Evolutionary conservation across 2,888 invertebrate species (phyloP).

Genomic region (Crepidodera aurea): DNA sequence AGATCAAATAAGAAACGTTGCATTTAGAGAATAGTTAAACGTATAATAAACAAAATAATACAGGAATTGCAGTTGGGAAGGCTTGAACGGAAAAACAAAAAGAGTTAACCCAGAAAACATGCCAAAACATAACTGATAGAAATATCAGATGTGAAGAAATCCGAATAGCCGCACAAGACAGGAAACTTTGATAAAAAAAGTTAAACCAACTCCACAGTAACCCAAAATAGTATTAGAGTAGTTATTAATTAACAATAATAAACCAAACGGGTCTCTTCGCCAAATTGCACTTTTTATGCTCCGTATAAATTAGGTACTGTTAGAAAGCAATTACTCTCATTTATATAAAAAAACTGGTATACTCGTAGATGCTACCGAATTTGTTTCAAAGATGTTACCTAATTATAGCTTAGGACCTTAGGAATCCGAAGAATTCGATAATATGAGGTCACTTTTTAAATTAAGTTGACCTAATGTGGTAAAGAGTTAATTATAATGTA

Average conservation of each 20-base stretch:
- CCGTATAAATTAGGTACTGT: constrained; percentile 35
- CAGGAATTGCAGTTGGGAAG: too few relatives aligned
- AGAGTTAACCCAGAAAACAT: too few relatives aligned
- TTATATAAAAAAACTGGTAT: constrained; percentile 31
- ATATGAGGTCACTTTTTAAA: constrained; percentile 33
- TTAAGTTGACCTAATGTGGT: constrained; percentile 11
- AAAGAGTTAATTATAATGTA: constrained; percentile 18
- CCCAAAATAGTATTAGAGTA: too few relatives aligned
- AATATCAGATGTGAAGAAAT: too few relatives aligned
- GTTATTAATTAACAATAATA: background rate
- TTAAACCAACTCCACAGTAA: too few relatives aligned
- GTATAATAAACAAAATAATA: too few relatives aligned
- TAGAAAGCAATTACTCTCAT: constrained; percentile 39
- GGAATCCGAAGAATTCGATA: constrained; percentile 26
- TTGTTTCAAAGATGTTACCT: constrained; percentile 25
- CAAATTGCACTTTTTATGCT: constrained; percentile 4
- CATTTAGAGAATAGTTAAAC: too few relatives aligned
- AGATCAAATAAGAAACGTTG: too few relatives aligned
- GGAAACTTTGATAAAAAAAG: too few relatives aligned
- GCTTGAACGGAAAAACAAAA: too few relatives aligned
- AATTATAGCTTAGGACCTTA: constrained; percentile 23
- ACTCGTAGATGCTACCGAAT: constrained; percentile 36
- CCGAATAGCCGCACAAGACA: too few relatives aligned
- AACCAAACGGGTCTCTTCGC: background rate
- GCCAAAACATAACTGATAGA: too few relatives aligned